Evolutionary conservation across 2,888 invertebrate genomes (phyloP).

Genomic region (Drosophila koepferae): DNA sequence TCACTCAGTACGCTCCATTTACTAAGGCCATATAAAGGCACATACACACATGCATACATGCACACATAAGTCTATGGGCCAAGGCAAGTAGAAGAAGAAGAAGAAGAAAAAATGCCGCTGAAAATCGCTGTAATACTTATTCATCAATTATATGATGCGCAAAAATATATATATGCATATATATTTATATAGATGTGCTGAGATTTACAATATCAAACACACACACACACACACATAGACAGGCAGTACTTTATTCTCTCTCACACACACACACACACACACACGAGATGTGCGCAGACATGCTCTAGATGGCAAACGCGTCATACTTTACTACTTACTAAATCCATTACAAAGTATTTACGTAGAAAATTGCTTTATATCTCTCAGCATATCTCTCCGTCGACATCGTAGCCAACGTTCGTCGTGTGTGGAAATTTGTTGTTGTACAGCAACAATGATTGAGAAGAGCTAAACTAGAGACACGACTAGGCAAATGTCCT

Average conservation of each 20-base stretch:
- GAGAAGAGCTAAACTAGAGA: neutral
- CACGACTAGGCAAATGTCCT: constrained; percentile 19
- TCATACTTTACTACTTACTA: constrained; percentile 81
- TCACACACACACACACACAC: constrained; percentile 36
- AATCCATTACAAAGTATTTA: constrained; percentile 81
- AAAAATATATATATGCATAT: constrained; percentile 57
- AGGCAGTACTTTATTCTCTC: constrained; percentile 56
- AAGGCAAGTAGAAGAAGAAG: constrained; percentile 33
- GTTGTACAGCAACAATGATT: constrained; percentile 31
- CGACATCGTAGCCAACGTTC: constrained; percentile 55
- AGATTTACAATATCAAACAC: constrained; percentile 77
- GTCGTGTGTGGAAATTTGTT: constrained; percentile 41
- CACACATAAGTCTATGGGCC: constrained; percentile 47
- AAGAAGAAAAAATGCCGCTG: constrained; percentile 64
- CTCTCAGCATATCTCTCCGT: constrained; percentile 76
- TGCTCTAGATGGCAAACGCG: constrained; percentile 80
- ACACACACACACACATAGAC: constrained; percentile 41
- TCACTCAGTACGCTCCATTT: constrained; percentile 80
- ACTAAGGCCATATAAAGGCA: constrained; percentile 67
- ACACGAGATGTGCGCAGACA: constrained; percentile 53
- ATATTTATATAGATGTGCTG: constrained; percentile 53
- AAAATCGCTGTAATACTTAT: constrained; percentile 81
- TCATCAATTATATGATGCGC: constrained; percentile 83
- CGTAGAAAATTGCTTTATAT: constrained; percentile 81
- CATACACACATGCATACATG: constrained; percentile 16